Base-by-base conservation (phyloP, 2,113 vertebrate species). In the Synodontis membranacea region DNA sequence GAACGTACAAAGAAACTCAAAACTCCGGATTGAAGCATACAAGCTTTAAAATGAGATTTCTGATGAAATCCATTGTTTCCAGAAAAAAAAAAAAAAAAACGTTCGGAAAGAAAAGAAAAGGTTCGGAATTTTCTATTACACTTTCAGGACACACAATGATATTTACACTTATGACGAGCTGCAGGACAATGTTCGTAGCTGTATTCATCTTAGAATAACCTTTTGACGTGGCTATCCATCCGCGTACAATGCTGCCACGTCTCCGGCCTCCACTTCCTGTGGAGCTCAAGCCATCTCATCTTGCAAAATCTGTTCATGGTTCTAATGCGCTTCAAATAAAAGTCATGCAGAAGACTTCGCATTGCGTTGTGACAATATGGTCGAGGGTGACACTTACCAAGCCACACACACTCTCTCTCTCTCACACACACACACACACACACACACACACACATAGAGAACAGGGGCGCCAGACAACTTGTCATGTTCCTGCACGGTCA, bases 311-410 rank as follows among this genome's bases (percentile, higher is more conserved):
- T 60, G 76, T 84, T 84, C 68, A 46, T 10, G 44, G 17, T 81
- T 31, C 48, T 62, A 9, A 62, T 74, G 48, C 82, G 79, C 86
- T 25, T 42, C 37, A 68, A 68, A 68, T 66, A 34, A 90, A 74
- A 72, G 70, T 44, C 70, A 42, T 72, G 37, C 19, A 9, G 34
- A 37, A 70, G 34, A 5, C 37, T 23, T 39, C 28, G 1, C 19
- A 23, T 37, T 42, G 39, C 5, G 44, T 44, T 42, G 68, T 42
- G 10, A 9, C 37, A 21, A 68, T 2, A 68, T 3, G 17, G 34
- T 34, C 21, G 34, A 68, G 15, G 15, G 31, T 37, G 31, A 21
- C 64, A 28, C 58, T n/a, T 15, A 66, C 14, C 12, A 15, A 72
- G 9, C 34, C 37, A 42, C 37, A 28, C 37, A n/a, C 28, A n/a